Evolutionary conservation across 2,797 vertebrate genomes (phyloP).

Genomic region (Silurus lanzhouensis): DNA sequence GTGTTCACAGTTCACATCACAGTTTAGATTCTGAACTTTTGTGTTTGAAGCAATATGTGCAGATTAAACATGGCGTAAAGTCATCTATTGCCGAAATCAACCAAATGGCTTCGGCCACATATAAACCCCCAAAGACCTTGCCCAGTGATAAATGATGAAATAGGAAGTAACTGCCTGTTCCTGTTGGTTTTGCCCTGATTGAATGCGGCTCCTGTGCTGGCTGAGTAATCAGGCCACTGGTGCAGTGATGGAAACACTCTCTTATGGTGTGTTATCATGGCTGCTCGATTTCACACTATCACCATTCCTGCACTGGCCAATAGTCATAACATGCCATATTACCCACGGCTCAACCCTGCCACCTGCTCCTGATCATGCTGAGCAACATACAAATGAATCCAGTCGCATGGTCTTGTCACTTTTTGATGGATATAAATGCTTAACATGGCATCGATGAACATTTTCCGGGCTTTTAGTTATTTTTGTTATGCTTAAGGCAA

Average conservation of each 20-base stretch:
- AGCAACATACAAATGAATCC: constrained; percentile 42
- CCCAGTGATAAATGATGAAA: constrained; percentile 40
- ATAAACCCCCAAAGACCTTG: background rate
- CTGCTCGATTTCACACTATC: constrained; percentile 66
- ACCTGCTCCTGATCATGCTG: constrained; percentile 27
- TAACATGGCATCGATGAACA: background rate
- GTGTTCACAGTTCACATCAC: background rate
- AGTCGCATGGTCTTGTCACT: constrained; percentile 4
- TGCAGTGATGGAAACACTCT: constrained; percentile 58
- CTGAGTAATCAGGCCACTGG: constrained; percentile 33
- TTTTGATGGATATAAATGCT: background rate
- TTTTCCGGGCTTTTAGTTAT: background rate
- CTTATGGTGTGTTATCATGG: constrained; percentile 67
- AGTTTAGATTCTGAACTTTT: background rate
- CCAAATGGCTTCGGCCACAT: constrained; percentile 1
- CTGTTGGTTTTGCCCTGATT: constrained; percentile 33
- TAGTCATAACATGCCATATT: constrained; percentile 45
- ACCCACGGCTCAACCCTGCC: constrained; percentile 22
- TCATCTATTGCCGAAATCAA: constrained; percentile 21
- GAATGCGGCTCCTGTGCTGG: constrained; percentile 24
- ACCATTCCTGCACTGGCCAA: constrained; percentile 61
- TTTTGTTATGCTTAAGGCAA: background rate
- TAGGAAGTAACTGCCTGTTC: constrained; percentile 33
- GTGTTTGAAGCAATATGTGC: background rate
- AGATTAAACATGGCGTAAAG: constrained; percentile 1